Conservation (phyloP, 2,113 vertebrate species). For the Otus sunia region DNA sequence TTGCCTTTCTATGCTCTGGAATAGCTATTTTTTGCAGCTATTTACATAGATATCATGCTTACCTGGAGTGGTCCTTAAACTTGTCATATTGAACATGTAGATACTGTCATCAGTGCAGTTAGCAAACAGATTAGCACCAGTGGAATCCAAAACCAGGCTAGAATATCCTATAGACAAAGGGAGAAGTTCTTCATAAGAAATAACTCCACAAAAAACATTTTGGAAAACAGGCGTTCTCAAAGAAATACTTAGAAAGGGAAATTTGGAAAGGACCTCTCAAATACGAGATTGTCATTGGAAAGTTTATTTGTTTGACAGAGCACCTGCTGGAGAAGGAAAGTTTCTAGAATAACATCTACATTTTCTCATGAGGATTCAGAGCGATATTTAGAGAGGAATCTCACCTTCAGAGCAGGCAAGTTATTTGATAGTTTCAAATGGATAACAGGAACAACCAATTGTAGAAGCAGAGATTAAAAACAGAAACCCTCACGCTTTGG, state of each 20-base stretch:
- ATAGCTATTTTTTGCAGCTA: neutral
- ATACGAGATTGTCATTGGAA: neutral
- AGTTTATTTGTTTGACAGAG: neutral
- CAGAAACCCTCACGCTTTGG: neutral
- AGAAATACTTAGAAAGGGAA: neutral
- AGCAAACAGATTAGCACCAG: conserved; percentile 85
- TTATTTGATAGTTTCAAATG: neutral
- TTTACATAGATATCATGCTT: neutral
- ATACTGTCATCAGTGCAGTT: conserved; percentile 96
- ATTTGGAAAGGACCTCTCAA: neutral
- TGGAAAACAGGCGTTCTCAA: neutral
- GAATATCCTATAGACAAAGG: conserved; percentile 84
- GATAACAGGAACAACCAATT: neutral
- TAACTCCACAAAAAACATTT: neutral
- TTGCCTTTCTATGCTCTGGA: neutral
- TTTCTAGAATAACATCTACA: neutral
- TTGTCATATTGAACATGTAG: conserved; percentile 91
- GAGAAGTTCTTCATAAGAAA: neutral
- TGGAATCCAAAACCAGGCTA: conserved; percentile 89
- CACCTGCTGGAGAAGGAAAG: neutral
- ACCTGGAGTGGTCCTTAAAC: conserved; percentile 87
- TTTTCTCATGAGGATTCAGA: neutral
- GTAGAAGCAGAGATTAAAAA: neutral
- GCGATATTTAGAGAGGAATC: neutral
- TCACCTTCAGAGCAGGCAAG: neutral